A percentile compares a stretch with the other conserved stretches of the same genome.
Evolutionary conservation across 2,113 vertebrate genomes (phyloP).

Genomic region (Eurystomus gularis): DNA sequence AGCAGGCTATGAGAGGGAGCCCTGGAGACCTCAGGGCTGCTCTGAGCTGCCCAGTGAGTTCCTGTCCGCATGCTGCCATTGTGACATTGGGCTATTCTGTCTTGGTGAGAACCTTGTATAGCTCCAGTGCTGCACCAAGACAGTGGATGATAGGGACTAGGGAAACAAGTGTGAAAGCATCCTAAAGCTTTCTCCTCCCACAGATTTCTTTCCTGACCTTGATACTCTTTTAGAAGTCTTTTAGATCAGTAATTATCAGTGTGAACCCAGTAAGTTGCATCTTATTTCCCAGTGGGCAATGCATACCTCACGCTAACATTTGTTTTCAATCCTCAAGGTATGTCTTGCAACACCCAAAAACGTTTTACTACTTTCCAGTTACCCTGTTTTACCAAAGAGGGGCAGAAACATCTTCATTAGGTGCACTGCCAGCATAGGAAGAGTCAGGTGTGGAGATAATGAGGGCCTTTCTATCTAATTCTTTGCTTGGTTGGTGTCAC

Average conservation of each 20-base stretch:
- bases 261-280: background rate
- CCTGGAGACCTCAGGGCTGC: background rate
- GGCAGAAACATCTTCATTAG: background rate
- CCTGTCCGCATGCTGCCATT: background rate
- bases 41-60: background rate
- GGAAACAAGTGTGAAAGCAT: background rate
- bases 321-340: background rate
- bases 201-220: background rate
- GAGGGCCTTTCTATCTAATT: background rate
- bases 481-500: background rate
- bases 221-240: background rate
- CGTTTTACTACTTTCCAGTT: background rate
- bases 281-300: background rate
- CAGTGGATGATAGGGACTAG: background rate
- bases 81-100: background rate
- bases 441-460: background rate
- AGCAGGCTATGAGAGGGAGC: background rate
- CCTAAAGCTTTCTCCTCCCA: background rate
- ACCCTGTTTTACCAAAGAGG: background rate
- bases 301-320: background rate
- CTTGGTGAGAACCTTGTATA: background rate
- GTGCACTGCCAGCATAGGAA: background rate
- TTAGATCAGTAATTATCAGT: background rate
- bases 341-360: background rate
- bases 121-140: background rate